Evolutionary conservation across 2,888 invertebrate genomes (phyloP).

Genomic region (Sarcophaga subvicina): DNA sequence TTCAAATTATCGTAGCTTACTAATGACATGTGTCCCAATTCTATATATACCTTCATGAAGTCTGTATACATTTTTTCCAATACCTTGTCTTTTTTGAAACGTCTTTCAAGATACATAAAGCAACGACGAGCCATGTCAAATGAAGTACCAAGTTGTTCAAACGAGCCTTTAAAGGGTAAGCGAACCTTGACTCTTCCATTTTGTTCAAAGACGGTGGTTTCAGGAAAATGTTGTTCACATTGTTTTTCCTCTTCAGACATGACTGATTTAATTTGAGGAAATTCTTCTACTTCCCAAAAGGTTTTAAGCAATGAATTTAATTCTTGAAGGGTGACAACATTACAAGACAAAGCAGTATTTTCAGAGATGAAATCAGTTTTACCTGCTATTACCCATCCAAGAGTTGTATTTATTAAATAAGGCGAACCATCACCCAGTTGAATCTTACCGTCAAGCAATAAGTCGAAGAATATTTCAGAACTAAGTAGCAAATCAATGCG

Average conservation of each 20-base stretch:
- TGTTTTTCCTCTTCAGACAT: neutral
- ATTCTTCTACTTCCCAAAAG: slow-evolving; percentile 47
- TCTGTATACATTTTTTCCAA: slow-evolving; percentile 35
- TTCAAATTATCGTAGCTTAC: too few relatives aligned
- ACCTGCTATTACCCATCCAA: slow-evolving; percentile 44
- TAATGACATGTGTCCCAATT: neutral
- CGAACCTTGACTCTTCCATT: too few relatives aligned
- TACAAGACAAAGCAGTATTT: neutral
- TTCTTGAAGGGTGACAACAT: too few relatives aligned
- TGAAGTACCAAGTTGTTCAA: neutral
- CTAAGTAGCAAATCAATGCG: too few relatives aligned
- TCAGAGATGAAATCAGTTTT: neutral
- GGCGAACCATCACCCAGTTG: slow-evolving; percentile 41
- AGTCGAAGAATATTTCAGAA: too few relatives aligned
- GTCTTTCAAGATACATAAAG: slow-evolving; percentile 46
- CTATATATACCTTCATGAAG: slow-evolving; percentile 51
- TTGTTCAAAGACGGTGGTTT: too few relatives aligned
- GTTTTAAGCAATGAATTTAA: neutral
- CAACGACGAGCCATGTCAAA: slow-evolving; percentile 46
- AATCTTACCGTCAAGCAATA: slow-evolving; percentile 34
- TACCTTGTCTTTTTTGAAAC: slow-evolving; percentile 11
- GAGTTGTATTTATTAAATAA: slow-evolving; percentile 34
- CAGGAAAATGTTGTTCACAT: too few relatives aligned
- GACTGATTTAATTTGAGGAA: neutral
- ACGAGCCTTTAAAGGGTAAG: too few relatives aligned